phyloP scores from a whole-genome alignment of 2,113 vertebrate species.

The Dolichotis patagonum region DNA sequence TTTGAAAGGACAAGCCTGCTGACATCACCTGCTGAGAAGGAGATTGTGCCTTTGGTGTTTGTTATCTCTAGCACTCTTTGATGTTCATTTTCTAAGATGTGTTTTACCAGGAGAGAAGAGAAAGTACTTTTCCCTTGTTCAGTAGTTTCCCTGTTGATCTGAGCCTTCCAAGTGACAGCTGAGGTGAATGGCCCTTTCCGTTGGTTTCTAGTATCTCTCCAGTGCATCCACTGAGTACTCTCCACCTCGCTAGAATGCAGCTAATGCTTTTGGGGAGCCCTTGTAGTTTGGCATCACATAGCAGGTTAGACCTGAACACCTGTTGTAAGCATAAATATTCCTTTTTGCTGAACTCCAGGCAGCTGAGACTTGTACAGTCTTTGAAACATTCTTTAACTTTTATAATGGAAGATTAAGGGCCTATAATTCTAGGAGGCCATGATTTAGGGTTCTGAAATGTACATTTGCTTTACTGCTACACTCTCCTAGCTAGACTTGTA shows the following conservation, averaged over 20 bases:
- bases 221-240: background rate
- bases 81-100: constrained; percentile 56
- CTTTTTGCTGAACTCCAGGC: background rate
- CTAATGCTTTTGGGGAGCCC: no score
- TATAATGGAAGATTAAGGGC: background rate
- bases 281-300: background rate
- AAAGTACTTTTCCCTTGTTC: background rate
- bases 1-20: constrained; percentile 30
- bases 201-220: background rate
- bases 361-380: background rate
- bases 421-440: background rate
- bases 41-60: background rate
- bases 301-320: background rate
- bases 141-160: background rate
- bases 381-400: background rate
- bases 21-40: constrained; percentile 19
- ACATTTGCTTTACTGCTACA: background rate
- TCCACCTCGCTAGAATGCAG: background rate
- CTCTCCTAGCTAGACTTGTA: background rate
- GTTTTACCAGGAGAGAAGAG: constrained; percentile 39
- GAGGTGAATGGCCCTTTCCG: background rate
- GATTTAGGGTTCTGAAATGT: background rate
- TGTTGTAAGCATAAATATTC: background rate
- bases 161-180: background rate
- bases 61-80: background rate